Base-by-base conservation (phyloP, 2,888 invertebrate genomes). In the Chromoteleia sp. region DNA sequence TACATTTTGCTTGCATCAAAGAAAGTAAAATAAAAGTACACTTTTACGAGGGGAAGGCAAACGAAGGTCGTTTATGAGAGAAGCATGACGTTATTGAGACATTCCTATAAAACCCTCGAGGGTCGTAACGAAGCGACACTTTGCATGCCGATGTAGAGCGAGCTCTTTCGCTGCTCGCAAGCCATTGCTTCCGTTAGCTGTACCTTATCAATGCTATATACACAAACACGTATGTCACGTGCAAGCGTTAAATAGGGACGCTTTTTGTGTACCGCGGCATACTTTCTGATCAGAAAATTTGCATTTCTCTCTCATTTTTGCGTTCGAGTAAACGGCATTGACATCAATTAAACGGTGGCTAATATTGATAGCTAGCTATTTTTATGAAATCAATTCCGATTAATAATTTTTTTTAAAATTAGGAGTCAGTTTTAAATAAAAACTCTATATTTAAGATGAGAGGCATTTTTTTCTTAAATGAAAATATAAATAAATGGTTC, bases 131-230 rank as follows among this genome's bases (percentile, higher is more conserved):
- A 74, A 71, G 76, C 81, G 84, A 84, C 85, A 86, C 85, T 87
- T 85, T 86, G 85, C 86, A 87, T 85, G 86, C 85, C 86, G 86
- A 86, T 86, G 85, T 82, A 83, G 50, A 84, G 84, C 73, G 80
- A 74, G 84, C 54, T 52, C 63, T 82, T 81, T 82, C 84, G 75
- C 85, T 87, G 85, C 88, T 87, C 87, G 74, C 61, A 61, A 36
- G 84, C 87, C 88, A 89, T 90, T 89, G 87, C 88, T 88, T 85
- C 84, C 86, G 84, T 86, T 86, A 85, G 85, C 83, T 82, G 83
- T 86, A 87, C 85, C 88, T 89, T 88, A 89, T 89, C 88, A 85
- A 85, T 76, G 75, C 74, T 29, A 59, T 59, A 71, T 71, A 71
- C 14, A 71, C 59, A 71, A 71, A 74, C 75, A 68, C 59, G 58